Percentiles rank a stretch among this genome's conserved stretches.
phyloP scores from a whole-genome alignment of 92 coral and sea anemone species.

The Paramuricea clavata region DNA sequence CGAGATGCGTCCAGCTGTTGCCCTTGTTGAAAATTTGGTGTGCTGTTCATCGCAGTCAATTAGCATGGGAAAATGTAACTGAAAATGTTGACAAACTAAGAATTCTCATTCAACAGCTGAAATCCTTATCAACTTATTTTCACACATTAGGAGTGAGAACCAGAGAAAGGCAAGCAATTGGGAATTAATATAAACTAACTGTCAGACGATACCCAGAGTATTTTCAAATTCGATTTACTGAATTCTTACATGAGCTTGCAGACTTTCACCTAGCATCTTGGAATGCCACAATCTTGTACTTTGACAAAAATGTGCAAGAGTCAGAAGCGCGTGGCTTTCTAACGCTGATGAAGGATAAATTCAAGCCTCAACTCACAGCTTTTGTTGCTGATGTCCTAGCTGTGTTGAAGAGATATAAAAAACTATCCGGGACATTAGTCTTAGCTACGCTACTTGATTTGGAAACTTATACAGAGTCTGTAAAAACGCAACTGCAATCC shows the following conservation, averaged over 20 bases:
- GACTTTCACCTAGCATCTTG: background rate
- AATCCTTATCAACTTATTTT: background rate
- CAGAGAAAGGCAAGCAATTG: background rate
- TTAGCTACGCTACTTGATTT: background rate
- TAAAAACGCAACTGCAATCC: background rate
- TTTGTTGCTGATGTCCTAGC: background rate
- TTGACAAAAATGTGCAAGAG: background rate
- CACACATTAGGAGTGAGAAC: background rate
- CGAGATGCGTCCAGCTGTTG: background rate
- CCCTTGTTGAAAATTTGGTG: conserved; percentile 1
- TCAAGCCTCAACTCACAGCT: background rate
- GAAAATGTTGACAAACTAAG: background rate
- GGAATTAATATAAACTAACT: background rate
- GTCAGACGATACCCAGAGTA: background rate
- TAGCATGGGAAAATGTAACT: background rate
- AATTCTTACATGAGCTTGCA: background rate
- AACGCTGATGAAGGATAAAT: background rate
- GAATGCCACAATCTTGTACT: background rate
- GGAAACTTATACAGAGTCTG: background rate
- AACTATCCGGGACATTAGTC: background rate
- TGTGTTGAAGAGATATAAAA: background rate
- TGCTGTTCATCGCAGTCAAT: background rate
- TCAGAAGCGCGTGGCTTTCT: background rate
- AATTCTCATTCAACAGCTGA: background rate
- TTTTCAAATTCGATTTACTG: background rate